These are phyloP conservation scores for Charadrius vociferus DNA, from an alignment of 2,113 vertebrate species.

Conservation along the genomic window DNA sequence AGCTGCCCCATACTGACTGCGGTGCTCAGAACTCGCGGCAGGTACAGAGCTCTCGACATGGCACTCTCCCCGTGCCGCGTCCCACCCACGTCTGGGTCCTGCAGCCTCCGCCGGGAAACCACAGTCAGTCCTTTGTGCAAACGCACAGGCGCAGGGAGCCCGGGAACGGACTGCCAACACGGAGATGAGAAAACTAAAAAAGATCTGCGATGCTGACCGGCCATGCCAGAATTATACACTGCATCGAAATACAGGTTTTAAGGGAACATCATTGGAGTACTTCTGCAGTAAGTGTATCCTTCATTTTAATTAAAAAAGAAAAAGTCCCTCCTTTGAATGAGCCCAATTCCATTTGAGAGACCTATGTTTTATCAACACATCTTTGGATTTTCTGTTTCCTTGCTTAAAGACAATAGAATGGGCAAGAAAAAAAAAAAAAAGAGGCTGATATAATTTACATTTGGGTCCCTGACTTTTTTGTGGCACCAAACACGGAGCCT, in stretches of 20 bases:
- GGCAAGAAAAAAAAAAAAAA: not conserved
- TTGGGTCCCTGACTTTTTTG: not conserved
- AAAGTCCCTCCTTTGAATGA: not conserved
- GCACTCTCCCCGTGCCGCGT: too few species aligned
- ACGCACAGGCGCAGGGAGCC: not conserved
- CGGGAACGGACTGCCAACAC: constrained; percentile 9
- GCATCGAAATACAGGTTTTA: not conserved
- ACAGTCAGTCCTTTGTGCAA: too few species aligned
- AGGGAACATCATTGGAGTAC: not conserved
- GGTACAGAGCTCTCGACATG: too few species aligned
- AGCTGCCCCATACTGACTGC: too few species aligned
- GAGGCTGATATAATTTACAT: not conserved
- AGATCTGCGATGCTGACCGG: not conserved
- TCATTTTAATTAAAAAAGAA: not conserved
- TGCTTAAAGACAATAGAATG: not conserved
- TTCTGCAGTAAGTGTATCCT: not conserved
- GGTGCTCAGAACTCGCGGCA: too few species aligned
- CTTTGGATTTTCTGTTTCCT: not conserved
- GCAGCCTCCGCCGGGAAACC: too few species aligned
- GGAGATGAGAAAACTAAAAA: not conserved
- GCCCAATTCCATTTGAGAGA: not conserved
- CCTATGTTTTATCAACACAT: not conserved
- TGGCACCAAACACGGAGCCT: not conserved
- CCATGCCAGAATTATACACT: not conserved
- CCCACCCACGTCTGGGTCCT: too few species aligned